Percentiles rank a stretch among this genome's conserved stretches.
Evolutionary conservation across 2,888 invertebrate species (phyloP).

Genomic region (Torymus texanus): DNA sequence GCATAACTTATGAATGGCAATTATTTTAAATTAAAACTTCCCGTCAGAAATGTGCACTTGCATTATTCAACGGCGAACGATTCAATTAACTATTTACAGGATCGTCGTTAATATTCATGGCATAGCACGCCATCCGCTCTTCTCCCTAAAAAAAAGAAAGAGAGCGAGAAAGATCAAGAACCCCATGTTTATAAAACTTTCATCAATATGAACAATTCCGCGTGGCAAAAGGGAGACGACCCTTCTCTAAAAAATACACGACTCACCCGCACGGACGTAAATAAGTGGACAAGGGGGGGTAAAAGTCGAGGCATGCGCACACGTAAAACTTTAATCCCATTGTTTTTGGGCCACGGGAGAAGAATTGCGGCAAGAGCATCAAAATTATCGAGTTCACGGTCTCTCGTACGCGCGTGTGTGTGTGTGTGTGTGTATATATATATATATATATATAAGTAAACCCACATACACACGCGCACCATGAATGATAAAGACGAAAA

Average conservation of each 20-base stretch:
- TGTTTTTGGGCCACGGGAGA: slow-evolving; percentile 14
- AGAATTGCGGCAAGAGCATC: slow-evolving; percentile 15
- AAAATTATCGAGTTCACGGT: slow-evolving; percentile 33
- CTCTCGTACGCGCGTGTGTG: not conserved
- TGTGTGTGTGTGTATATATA: no score
- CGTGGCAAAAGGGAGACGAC: not conserved
- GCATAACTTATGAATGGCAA: no score
- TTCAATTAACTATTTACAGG: not conserved
- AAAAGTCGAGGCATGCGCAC: no score
- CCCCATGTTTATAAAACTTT: slow-evolving; percentile 29
- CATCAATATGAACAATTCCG: slow-evolving; percentile 18
- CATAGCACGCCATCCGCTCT: not conserved
- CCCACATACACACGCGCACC: no score
- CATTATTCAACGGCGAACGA: not conserved
- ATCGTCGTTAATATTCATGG: not conserved
- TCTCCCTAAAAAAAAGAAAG: no score
- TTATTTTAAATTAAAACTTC: no score
- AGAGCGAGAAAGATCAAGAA: not conserved
- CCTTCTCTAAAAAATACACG: slow-evolving; percentile 28
- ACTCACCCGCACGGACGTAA: not conserved
- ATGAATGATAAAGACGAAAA: no score
- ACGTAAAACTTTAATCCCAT: slow-evolving; percentile 19
- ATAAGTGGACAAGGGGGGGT: not conserved
- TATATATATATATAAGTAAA: slow-evolving; percentile 22
- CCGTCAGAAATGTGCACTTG: not conserved